Percentiles rank a stretch among this genome's conserved stretches.
phyloP scores from a whole-genome alignment of 2,113 vertebrate genomes.

The Camelus bactrianus region DNA sequence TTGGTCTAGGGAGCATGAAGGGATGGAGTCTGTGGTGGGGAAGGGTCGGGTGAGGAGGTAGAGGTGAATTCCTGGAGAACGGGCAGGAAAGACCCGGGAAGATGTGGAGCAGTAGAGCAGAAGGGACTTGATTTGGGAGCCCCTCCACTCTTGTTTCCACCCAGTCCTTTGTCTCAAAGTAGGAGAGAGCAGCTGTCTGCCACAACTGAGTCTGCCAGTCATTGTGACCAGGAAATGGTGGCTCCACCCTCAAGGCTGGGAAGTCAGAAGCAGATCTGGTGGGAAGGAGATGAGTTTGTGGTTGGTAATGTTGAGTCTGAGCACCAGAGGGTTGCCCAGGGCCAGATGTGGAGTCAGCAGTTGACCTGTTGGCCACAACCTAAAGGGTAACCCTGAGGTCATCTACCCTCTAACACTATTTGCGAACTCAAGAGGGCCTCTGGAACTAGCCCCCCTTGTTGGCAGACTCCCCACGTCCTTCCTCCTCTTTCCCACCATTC shows the following conservation, averaged over 20 bases:
- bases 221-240: not conserved
- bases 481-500: not conserved
- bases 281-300: not conserved
- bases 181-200: not conserved
- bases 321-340: not conserved
- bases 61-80: not conserved
- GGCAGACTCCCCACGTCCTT: not conserved
- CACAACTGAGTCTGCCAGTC: not conserved
- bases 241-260: not conserved
- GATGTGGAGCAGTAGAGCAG: constrained; percentile 21
- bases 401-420: not conserved
- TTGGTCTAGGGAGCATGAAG: not conserved
- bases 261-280: not conserved
- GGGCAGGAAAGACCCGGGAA: constrained; percentile 9
- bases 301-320: not conserved
- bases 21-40: not conserved
- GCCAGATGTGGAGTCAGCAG: not conserved
- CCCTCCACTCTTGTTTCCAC: not conserved
- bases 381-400: not conserved
- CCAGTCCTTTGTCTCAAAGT: not conserved
- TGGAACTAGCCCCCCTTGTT: not conserved
- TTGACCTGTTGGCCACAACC: not conserved
- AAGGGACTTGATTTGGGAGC: not conserved
- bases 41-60: no score
- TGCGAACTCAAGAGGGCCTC: not conserved